These are phyloP conservation scores for Platygyra sinensis DNA, from an alignment of 64 coral and sea anemone genomes.

Conservation along the genomic window DNA sequence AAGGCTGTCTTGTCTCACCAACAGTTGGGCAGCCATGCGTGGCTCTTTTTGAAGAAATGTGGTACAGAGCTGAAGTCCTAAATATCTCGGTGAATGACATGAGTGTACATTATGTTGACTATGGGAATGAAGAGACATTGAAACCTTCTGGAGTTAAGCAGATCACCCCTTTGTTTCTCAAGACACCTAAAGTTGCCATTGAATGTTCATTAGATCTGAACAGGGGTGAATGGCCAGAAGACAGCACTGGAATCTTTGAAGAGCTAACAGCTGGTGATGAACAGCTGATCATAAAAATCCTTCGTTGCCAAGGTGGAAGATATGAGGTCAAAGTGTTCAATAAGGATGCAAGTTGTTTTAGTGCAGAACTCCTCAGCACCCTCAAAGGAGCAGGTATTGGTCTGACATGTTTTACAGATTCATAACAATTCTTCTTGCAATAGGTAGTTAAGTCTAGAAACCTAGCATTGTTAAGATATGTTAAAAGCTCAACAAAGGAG, in stretches of 20 bases:
- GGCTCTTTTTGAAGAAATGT: conserved; percentile 67
- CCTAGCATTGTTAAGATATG: no score
- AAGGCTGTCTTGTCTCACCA: conserved; percentile 71
- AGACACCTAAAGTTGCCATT: conserved; percentile 42
- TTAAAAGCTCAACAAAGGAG: no score
- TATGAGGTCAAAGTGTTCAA: conserved; percentile 67
- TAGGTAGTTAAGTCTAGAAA: no score
- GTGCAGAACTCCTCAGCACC: conserved; percentile 38
- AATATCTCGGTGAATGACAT: conserved; percentile 50
- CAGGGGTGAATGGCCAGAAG: conserved; percentile 59
- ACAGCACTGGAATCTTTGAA: conserved; percentile 45
- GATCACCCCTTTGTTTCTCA: conserved; percentile 45
- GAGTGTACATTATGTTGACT: conserved; percentile 72
- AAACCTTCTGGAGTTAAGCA: conserved; percentile 48
- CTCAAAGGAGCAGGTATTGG: not conserved
- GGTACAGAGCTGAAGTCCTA: conserved; percentile 72
- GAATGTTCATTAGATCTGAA: conserved; percentile 67
- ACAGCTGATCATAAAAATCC: conserved; percentile 30
- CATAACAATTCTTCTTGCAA: not conserved
- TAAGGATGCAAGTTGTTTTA: conserved; percentile 40
- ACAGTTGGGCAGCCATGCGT: conserved; percentile 75
- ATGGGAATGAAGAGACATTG: conserved; percentile 75
- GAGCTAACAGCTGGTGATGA: conserved; percentile 39
- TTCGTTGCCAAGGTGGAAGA: conserved; percentile 30
- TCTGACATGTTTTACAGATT: not conserved